Conservation (phyloP, 1,140 invertebrate species). For the Tyrophagus putrescentiae region DNA sequence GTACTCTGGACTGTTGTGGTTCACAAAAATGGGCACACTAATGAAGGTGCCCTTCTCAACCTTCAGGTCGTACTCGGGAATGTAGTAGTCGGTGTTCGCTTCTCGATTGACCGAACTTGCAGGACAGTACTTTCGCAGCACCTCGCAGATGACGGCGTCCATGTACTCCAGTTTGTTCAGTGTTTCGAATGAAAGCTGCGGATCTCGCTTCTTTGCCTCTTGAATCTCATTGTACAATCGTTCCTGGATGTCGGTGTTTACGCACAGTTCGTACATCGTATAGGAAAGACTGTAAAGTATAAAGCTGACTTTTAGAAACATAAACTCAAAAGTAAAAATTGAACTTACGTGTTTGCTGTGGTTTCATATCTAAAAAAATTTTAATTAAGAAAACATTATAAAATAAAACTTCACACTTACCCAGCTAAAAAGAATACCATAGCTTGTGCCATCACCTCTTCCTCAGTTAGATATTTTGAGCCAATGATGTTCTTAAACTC, state of each 20-base stretch:
- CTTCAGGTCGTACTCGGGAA: background rate
- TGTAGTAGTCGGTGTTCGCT: background rate
- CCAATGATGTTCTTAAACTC: background rate
- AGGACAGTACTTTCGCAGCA: conserved; percentile 33
- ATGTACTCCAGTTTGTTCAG: conserved; percentile 28
- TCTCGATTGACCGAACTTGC: conserved; percentile 25
- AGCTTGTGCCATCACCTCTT: conserved; percentile 9
- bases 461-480: conserved; percentile 11
- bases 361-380: no score
- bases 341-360: no score
- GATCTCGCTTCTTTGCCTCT: background rate
- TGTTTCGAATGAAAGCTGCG: background rate
- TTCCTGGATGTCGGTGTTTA: background rate
- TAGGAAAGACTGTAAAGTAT: no score
- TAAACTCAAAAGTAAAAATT: no score
- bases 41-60: background rate
- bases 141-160: conserved; percentile 34
- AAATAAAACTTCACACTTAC: no score
- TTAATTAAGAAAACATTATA: no score
- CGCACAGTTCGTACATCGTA: background rate
- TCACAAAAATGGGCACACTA: background rate
- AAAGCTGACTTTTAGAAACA: no score
- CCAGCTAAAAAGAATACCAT: conserved; percentile 19
- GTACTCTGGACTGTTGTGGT: background rate
- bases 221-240: background rate